phyloP scores from a whole-genome alignment of 2,797 vertebrate genomes.

The Chrysocyon brachyurus region DNA sequence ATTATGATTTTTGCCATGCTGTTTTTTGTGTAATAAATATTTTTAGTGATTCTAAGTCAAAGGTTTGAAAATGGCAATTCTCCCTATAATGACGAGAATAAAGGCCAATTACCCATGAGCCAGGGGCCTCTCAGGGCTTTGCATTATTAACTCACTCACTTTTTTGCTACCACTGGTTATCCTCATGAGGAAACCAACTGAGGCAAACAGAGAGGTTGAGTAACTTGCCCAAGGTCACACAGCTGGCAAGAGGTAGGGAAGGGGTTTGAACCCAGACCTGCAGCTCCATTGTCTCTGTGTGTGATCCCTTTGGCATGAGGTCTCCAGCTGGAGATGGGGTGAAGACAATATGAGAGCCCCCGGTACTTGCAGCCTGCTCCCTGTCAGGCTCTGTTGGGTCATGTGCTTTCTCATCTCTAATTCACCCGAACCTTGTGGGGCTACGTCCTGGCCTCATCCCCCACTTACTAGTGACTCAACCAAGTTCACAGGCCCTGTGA shows the following conservation, averaged over 20 bases:
- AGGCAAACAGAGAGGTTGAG: background rate
- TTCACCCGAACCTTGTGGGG: background rate
- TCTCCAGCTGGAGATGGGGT: background rate
- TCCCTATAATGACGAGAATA: background rate
- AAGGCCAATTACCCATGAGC: no score
- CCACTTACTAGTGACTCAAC: background rate
- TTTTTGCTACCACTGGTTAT: background rate
- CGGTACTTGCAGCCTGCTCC: background rate
- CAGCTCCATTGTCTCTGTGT: rapidly evolving
- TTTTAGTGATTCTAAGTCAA: background rate
- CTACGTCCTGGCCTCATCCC: no score
- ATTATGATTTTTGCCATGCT: background rate
- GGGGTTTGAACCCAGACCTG: background rate
- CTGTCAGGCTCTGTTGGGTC: rapidly evolving
- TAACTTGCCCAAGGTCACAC: background rate
- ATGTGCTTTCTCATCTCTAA: background rate
- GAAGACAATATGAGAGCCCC: rapidly evolving
- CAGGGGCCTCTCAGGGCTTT: no score
- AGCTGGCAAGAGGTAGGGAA: background rate
- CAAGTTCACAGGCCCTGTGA: background rate
- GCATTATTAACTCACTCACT: background rate
- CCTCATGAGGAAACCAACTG: background rate
- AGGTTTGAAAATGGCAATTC: background rate
- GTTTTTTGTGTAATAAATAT: background rate
- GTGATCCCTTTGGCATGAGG: no score